phyloP scores from a whole-genome alignment of 2,888 invertebrate genomes.

The Cyclophora punctaria region DNA sequence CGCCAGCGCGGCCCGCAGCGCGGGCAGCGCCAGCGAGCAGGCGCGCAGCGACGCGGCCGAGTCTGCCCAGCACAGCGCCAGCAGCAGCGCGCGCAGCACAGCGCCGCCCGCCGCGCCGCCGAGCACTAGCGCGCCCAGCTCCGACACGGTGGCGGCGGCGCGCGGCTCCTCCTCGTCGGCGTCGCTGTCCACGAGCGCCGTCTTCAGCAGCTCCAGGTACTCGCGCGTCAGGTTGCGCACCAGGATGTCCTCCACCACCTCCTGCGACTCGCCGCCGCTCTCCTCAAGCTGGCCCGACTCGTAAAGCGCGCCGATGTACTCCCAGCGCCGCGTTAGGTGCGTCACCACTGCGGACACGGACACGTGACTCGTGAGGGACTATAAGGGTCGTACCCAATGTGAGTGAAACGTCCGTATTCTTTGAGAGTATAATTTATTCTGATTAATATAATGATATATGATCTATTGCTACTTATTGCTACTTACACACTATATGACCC shows the following conservation, averaged over 20 bases:
- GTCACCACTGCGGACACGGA: constrained; percentile 74
- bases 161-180: constrained; percentile 78
- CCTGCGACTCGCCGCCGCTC: constrained; percentile 83
- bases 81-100: constrained; percentile 55
- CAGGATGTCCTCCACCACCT: constrained; percentile 89
- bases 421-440: too few species aligned
- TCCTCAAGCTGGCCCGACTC: constrained; percentile 86
- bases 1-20: constrained; percentile 74
- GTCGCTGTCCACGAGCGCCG: constrained; percentile 60
- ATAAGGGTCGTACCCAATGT: too few species aligned
- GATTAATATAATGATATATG: too few species aligned
- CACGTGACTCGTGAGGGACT: background rate
- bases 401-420: too few species aligned
- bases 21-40: constrained; percentile 82
- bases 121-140: constrained; percentile 84
- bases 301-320: constrained; percentile 83
- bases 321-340: constrained; percentile 85
- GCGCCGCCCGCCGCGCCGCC: constrained; percentile 64
- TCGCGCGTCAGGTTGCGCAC: constrained; percentile 90
- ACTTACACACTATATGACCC: too few species aligned
- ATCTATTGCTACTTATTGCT: too few species aligned
- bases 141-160: constrained; percentile 83
- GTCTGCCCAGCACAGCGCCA: constrained; percentile 84
- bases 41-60: constrained; percentile 87
- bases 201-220: constrained; percentile 87